These are phyloP conservation scores for Laterallus jamaicensis DNA, from an alignment of 2,113 vertebrate species.

Conservation along the genomic window DNA sequence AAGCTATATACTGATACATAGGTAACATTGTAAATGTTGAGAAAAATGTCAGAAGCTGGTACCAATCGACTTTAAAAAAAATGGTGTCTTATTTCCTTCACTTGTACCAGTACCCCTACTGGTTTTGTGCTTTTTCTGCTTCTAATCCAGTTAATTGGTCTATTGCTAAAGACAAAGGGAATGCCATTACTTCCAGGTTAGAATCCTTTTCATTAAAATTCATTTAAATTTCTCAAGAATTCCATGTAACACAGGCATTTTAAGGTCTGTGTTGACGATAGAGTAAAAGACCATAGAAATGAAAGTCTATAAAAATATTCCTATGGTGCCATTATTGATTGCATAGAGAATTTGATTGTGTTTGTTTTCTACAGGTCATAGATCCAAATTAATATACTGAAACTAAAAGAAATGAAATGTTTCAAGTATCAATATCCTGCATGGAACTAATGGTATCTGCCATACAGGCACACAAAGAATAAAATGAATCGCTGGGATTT, in stretches of 20 bases:
- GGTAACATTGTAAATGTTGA: background rate
- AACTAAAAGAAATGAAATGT: background rate
- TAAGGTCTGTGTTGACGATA: background rate
- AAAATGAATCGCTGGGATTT: background rate
- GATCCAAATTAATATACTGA: background rate
- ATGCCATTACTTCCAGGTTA: background rate
- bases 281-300: background rate
- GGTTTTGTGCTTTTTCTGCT: background rate
- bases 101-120: background rate
- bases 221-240: background rate
- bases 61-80: background rate
- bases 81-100: background rate
- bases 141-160: background rate
- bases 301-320: background rate
- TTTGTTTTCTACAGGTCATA: background rate
- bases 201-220: background rate
- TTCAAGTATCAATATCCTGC: background rate
- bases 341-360: background rate
- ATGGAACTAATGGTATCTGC: background rate
- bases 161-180: background rate
- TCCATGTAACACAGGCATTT: background rate
- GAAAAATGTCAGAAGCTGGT: background rate
- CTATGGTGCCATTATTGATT: background rate
- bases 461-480: background rate
- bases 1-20: background rate